A percentile compares a stretch with the other conserved stretches of the same genome.
phyloP scores from a whole-genome alignment of 2,113 vertebrate genomes.

The Callionymus lyra region DNA sequence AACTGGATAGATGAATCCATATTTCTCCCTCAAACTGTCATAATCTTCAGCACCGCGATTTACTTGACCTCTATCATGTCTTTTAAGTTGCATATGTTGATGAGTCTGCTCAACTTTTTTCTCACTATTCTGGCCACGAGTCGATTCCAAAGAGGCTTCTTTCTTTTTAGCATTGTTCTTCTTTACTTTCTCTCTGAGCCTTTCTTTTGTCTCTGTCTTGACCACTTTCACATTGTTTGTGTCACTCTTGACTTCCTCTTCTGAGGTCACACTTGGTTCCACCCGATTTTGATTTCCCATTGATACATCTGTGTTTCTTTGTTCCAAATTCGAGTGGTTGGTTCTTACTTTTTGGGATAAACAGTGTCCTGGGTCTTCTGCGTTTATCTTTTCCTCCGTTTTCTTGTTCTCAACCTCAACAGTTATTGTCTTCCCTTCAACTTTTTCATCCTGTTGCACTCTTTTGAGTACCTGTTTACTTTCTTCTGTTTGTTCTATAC shows the following conservation, averaged over 20 bases:
- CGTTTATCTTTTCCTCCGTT: conserved; percentile 4
- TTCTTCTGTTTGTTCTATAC: conserved; percentile 1
- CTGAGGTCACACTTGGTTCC: conserved; percentile 9
- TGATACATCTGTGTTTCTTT: conserved; percentile 11
- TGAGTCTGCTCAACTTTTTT: conserved; percentile 16
- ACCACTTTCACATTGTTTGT: conserved; percentile 41
- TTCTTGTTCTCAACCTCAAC: conserved; percentile 3
- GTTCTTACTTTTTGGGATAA: conserved; percentile 8
- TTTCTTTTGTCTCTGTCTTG: conserved; percentile 42
- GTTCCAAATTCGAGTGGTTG: conserved; percentile 13
- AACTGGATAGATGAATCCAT: conserved; percentile 22
- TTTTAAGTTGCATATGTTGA: conserved; percentile 5
- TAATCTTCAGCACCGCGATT: conserved; percentile 22
- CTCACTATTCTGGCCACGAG: conserved; percentile 12
- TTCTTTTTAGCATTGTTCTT: conserved; percentile 10
- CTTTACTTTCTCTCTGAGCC: conserved; percentile 29
- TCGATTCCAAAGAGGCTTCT: not conserved
- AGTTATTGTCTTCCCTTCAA: conserved; percentile 4
- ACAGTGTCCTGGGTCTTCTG: conserved; percentile 1
- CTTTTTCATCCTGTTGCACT: conserved; percentile 14
- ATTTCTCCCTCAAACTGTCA: conserved; percentile 38
- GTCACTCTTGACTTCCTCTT: conserved; percentile 24
- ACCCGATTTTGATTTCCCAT: conserved; percentile 23
- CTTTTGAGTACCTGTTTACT: conserved; percentile 3
- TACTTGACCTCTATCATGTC: not conserved